These are phyloP conservation scores for Isoperla grammatica DNA, from an alignment of 2,888 invertebrate genomes.

Conservation along the genomic window DNA sequence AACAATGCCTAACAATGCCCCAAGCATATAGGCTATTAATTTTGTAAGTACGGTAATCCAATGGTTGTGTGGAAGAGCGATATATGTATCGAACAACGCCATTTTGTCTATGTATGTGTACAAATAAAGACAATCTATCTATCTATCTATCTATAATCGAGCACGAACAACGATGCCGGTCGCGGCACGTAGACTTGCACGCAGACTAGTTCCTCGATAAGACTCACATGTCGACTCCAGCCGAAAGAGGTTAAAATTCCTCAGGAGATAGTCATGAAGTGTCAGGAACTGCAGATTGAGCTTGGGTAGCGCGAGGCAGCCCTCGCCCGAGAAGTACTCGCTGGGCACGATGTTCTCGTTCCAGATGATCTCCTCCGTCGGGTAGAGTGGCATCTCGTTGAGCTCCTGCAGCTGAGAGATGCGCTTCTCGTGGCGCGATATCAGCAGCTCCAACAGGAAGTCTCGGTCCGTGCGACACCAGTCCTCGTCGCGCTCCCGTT, in stretches of 20 bases:
- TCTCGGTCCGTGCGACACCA: slow-evolving; percentile 76
- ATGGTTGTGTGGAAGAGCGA: no score
- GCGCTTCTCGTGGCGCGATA: slow-evolving; percentile 79
- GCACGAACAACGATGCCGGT: no score
- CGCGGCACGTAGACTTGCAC: no score
- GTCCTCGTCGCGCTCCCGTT: slow-evolving; percentile 59
- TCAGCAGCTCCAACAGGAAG: slow-evolving; percentile 81
- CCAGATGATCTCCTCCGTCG: slow-evolving; percentile 97
- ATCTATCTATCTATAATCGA: no score
- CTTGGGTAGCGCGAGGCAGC: slow-evolving; percentile 92
- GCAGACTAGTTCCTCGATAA: no score
- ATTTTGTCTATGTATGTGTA: no score
- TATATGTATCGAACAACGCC: no score
- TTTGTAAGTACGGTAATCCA: no score
- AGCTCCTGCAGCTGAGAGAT: slow-evolving; percentile 90
- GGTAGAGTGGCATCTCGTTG: slow-evolving; percentile 97
- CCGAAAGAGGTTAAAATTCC: slow-evolving; percentile 96
- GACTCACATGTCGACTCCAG: slow-evolving; percentile 93
- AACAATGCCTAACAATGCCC: no score
- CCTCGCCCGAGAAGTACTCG: slow-evolving; percentile 95
- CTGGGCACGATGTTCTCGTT: slow-evolving; percentile 98
- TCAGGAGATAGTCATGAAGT: slow-evolving; percentile 91
- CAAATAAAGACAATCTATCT: no score
- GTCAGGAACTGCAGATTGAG: slow-evolving; percentile 97
- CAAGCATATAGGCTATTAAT: no score